Percentiles rank a stretch among this genome's conserved stretches.
Evolutionary conservation across 2,888 invertebrate species (phyloP).

Genomic region (Chaetoderma sp.): DNA sequence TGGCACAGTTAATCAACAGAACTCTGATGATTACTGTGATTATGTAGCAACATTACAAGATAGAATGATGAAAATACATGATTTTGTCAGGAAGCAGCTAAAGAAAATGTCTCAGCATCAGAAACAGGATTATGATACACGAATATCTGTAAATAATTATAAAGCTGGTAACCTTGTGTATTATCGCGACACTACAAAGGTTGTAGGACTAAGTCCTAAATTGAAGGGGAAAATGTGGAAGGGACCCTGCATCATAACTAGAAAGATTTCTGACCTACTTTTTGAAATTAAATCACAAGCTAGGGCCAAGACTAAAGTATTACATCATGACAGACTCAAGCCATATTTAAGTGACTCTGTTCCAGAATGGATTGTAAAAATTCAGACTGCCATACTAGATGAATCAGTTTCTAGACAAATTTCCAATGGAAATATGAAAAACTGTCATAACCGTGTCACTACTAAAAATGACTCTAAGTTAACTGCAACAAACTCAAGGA

Average conservation of each 20-base stretch:
- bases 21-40: background rate
- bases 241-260: constrained; percentile 10
- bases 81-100: background rate
- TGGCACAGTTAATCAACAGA: background rate
- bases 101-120: background rate
- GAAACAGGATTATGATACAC: background rate
- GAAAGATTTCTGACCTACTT: constrained; percentile 17
- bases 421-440: no score
- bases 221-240: constrained; percentile 11
- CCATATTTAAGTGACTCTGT: constrained; percentile 1
- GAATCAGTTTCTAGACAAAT: no score
- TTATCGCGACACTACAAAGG: background rate
- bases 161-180: background rate
- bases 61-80: background rate
- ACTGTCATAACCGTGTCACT: no score
- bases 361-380: constrained; percentile 13
- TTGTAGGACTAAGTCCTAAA: constrained; percentile 14
- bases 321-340: constrained; percentile 17
- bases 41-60: background rate
- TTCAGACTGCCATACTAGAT: no score
- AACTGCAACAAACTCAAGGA: no score
- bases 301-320: background rate
- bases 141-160: background rate
- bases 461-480: no score
- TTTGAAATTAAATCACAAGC: background rate